A percentile compares a stretch with the other conserved stretches of the same genome.
These are phyloP conservation scores for Rhynchonycteris naso DNA, from an alignment of 2,797 vertebrate genomes.

Conservation along the genomic window DNA sequence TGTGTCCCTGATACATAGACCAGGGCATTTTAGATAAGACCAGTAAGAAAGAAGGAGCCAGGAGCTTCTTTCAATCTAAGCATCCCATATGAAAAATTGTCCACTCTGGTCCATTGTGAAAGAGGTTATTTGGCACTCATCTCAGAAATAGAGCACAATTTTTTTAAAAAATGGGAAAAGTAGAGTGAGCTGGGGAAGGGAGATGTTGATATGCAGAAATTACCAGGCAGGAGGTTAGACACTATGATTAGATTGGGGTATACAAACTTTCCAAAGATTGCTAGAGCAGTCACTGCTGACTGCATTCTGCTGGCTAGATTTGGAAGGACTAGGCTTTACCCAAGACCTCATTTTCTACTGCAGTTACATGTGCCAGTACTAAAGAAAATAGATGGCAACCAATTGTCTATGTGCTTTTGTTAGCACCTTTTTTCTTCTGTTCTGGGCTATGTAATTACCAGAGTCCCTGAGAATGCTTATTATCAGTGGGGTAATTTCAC, in stretches of 20 bases:
- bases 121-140: constrained; percentile 39
- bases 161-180: constrained; percentile 10
- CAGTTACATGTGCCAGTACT: constrained; percentile 48
- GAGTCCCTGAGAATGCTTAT: constrained; percentile 59
- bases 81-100: neutral
- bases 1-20: neutral
- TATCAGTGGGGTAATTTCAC: constrained; percentile 72
- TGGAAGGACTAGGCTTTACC: constrained; percentile 37
- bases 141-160: constrained; percentile 37
- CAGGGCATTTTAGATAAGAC: neutral
- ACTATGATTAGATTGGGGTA: neutral
- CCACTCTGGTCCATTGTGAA: neutral
- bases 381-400: constrained; percentile 62
- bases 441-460: constrained; percentile 32
- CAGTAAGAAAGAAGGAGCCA: neutral
- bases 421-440: neutral
- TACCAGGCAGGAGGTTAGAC: neutral
- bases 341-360: neutral
- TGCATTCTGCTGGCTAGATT: neutral
- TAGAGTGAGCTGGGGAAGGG: neutral
- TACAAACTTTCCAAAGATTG: constrained; percentile 4
- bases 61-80: neutral
- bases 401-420: constrained; percentile 71
- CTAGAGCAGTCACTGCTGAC: constrained; percentile 27
- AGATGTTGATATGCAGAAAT: neutral